Base-by-base conservation (phyloP, 1,140 invertebrate species). In the Drosophila bipectinata region DNA sequence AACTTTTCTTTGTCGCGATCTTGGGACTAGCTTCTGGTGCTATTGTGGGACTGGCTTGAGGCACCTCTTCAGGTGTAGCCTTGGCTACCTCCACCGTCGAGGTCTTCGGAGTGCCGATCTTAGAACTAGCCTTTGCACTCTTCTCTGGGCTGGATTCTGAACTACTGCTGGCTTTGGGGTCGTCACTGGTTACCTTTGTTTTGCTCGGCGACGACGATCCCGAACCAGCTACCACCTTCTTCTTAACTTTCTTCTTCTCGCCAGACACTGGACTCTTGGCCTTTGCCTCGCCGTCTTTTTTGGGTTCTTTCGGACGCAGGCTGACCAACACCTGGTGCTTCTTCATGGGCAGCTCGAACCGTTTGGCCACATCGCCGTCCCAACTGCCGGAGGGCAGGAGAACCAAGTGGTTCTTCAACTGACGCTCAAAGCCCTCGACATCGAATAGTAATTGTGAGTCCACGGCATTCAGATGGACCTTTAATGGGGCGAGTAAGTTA, bases 391-490 rank as follows among this genome's bases (percentile, higher is more conserved):
- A 45, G 1, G 91, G 91, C 41, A 91, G 56, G 6, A 92, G 53
- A n/a, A 91, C 52, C 55, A 92, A 54, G 67, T 79, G 62, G 51
- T 92, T 92, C 37, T 89, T 91, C 3, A 71, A 49, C 41, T 77
- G 52, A 5, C 69, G 75, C 48, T 84, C 75, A 59, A 91, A 91
- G 3, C 90, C 89, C 4, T 62, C 37, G 49, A 91, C 78, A 32
- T 82, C 77, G 47, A 74, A 91, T 1, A 91, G 10, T 30, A 88
- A 55, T 41, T 77, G 56, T 2, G 44, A 49, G 9, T 74, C 66
- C n/a, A 81, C 37, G 2, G 71, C 61, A 73, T 91, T 91, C 12
- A 91, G 62, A 75, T 91, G 61, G 1, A 91, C 75, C 90, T 91
- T 6, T 39, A 24, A 47, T n/a, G 3, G 0, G 32, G 18, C 3